Evolutionary conservation across 2,888 invertebrate species (phyloP).

Genomic region (Agonopterix arenella): DNA sequence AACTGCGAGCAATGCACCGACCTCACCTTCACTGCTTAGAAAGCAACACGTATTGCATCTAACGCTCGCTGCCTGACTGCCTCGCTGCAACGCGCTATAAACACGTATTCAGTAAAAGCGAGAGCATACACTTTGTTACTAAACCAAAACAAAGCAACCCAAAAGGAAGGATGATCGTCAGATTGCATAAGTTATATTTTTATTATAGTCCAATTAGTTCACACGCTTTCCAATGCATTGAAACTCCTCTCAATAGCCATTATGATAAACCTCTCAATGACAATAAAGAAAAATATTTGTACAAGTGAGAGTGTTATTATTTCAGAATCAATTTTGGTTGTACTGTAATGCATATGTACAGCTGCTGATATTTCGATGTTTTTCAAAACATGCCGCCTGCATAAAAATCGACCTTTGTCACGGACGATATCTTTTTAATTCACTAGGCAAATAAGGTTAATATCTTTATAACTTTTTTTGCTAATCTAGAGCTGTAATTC

Average conservation of each 20-base stretch:
- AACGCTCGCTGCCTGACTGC: conserved; percentile 27
- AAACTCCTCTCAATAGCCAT: conserved; percentile 36
- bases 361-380: conserved; percentile 27
- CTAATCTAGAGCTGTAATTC: too few species aligned
- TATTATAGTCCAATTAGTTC: conserved; percentile 15
- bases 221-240: conserved; percentile 36
- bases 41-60: conserved; percentile 66
- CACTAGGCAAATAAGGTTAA: too few species aligned
- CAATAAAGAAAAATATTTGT: conserved; percentile 56
- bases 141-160: neutral
- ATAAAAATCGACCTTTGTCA: conserved; percentile 16
- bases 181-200: neutral
- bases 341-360: conserved; percentile 15
- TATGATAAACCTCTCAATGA: conserved; percentile 35
- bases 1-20: conserved; percentile 57
- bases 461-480: too few species aligned
- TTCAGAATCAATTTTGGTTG: conserved; percentile 41
- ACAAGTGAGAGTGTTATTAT: conserved; percentile 44
- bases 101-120: conserved; percentile 57
- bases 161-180: neutral
- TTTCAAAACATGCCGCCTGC: conserved; percentile 37
- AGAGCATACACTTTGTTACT: conserved; percentile 22
- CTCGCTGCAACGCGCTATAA: conserved; percentile 21
- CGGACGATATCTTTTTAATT: neutral
- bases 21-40: conserved; percentile 73